Conservation (phyloP, 2,797 vertebrate species). For the Thalassophryne amazonica region DNA sequence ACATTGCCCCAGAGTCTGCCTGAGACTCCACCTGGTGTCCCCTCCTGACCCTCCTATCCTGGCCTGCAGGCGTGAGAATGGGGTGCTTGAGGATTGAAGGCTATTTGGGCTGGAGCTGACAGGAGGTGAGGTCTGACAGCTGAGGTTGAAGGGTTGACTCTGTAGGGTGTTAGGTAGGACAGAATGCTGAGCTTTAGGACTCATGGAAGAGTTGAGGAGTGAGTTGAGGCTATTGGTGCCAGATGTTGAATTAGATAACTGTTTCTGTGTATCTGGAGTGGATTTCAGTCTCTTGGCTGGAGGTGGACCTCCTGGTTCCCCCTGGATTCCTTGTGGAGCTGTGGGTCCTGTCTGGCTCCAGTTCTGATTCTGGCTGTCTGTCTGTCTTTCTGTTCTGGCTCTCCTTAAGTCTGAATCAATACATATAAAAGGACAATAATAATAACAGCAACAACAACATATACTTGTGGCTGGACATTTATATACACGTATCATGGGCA, state of each 20-base stretch:
- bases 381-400: conserved; percentile 82
- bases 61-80: conserved; percentile 84
- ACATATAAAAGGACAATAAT: conserved; percentile 4
- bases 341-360: conserved; percentile 68
- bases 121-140: conserved; percentile 69
- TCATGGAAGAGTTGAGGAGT: conserved; percentile 64
- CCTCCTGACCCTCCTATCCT: conserved; percentile 78
- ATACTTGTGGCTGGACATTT: no score
- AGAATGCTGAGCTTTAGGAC: conserved; percentile 74
- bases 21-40: conserved; percentile 78
- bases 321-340: conserved; percentile 47
- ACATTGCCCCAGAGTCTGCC: conserved; percentile 74
- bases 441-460: background rate
- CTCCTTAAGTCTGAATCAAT: conserved; percentile 84
- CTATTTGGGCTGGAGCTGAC: conserved; percentile 70
- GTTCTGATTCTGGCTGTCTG: conserved; percentile 57
- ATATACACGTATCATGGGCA: no score
- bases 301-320: conserved; percentile 84
- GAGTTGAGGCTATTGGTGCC: conserved; percentile 77
- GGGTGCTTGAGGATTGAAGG: conserved; percentile 81
- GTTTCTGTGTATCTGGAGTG: conserved; percentile 88
- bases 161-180: conserved; percentile 69
- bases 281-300: conserved; percentile 96
- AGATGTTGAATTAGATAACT: conserved; percentile 83
- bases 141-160: conserved; percentile 83